Percentiles rank a stretch among this genome's conserved stretches.
phyloP scores from a whole-genome alignment of 1,140 invertebrate genomes.

The Heliconius nattereri region DNA sequence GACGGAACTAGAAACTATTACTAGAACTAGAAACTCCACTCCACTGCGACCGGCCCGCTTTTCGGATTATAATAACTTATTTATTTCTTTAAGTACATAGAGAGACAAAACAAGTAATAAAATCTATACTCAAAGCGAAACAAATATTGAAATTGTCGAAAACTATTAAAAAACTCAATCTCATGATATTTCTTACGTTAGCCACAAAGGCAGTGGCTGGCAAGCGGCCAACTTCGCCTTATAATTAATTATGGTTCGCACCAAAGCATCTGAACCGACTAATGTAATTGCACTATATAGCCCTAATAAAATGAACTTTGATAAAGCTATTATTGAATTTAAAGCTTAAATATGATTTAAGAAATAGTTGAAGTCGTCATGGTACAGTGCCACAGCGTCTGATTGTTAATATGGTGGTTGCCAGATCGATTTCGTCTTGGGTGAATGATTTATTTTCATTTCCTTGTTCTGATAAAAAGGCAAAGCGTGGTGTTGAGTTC shows the following conservation, averaged over 20 bases:
- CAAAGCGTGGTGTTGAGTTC: no score
- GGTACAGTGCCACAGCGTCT: no score
- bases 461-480: no score
- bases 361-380: neutral
- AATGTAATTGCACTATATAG: slow-evolving; percentile 25
- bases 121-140: neutral
- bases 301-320: neutral
- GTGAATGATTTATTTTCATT: no score
- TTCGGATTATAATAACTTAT: no score
- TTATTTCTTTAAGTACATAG: no score
- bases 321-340: neutral
- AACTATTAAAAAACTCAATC: neutral
- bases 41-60: no score
- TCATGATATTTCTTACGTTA: neutral
- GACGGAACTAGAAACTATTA: no score
- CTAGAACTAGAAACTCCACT: no score
- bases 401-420: no score
- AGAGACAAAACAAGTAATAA: no score
- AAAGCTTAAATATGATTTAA: neutral
- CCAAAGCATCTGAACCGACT: slow-evolving; percentile 25
- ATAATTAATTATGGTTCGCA: slow-evolving; percentile 30
- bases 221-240: slow-evolving; percentile 21
- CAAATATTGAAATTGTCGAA: neutral
- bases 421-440: no score
- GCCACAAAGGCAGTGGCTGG: slow-evolving; percentile 11